A percentile compares a stretch with the other conserved stretches of the same genome.
phyloP scores from a whole-genome alignment of 2,888 invertebrate genomes.

The Candidula unifasciata region DNA sequence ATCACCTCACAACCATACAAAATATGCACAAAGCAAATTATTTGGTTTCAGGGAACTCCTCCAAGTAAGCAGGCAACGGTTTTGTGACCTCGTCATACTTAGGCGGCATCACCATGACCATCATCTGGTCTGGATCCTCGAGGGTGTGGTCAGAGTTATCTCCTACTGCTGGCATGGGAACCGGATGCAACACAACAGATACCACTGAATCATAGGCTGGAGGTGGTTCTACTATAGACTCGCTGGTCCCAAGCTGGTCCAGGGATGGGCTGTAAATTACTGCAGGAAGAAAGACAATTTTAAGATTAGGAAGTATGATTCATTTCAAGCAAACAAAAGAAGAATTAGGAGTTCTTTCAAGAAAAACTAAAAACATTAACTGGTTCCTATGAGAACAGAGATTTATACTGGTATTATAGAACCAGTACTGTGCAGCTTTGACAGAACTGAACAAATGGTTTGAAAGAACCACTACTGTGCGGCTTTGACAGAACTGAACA shows the following conservation, averaged over 20 bases:
- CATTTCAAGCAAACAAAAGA: too few relatives aligned
- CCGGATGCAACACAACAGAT: conserved; percentile 42
- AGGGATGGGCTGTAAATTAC: conserved; percentile 73
- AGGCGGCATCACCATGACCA: conserved; percentile 67
- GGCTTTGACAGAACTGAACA: too few relatives aligned
- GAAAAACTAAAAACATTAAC: too few relatives aligned
- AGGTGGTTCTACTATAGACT: conserved; percentile 63
- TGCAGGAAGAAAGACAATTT: conserved; percentile 52
- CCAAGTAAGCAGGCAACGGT: conserved; percentile 65
- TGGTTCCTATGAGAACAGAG: too few relatives aligned
- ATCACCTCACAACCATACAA: neutral
- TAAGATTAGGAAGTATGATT: neutral
- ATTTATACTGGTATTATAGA: too few relatives aligned
- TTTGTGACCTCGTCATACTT: conserved; percentile 70
- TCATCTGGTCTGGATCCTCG: conserved; percentile 53
- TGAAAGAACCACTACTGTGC: too few relatives aligned
- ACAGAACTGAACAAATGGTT: too few relatives aligned
- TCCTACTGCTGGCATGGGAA: conserved; percentile 30
- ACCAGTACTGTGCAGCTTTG: too few relatives aligned
- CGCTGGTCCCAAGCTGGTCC: conserved; percentile 67
- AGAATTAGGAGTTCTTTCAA: too few relatives aligned
- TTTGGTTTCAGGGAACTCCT: conserved; percentile 24
- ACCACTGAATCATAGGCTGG: conserved; percentile 70
- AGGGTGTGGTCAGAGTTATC: conserved; percentile 37
- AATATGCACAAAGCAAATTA: neutral